Conservation (phyloP, 2,888 invertebrate species). For the Deilephila porcellus region DNA sequence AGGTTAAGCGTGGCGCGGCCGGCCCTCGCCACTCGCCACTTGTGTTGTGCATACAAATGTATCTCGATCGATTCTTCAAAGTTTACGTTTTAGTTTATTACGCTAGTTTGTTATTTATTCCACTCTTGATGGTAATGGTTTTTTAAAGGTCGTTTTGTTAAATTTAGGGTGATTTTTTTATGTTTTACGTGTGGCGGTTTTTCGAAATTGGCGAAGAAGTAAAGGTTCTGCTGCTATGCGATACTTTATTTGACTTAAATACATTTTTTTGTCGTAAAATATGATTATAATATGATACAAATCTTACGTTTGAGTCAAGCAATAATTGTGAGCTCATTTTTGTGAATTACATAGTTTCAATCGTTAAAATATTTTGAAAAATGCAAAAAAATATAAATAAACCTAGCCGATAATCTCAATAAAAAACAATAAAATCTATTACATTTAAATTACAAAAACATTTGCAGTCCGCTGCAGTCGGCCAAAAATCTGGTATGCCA, state of each 20-base stretch:
- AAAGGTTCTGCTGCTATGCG: no score
- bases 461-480: constrained; percentile 16
- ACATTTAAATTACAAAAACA: constrained; percentile 4
- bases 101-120: constrained; percentile 5
- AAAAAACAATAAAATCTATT: neutral
- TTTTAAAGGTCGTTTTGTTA: neutral
- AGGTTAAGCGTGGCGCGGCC: constrained; percentile 12
- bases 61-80: constrained; percentile 32
- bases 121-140: neutral
- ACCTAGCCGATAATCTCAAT: no score
- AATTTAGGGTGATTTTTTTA: neutral
- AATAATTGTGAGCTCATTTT: no score
- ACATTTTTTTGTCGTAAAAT: no score
- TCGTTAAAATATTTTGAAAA: neutral
- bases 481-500: constrained; percentile 37
- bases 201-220: neutral
- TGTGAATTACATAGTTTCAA: no score
- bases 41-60: constrained; percentile 32
- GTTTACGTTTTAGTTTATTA: constrained; percentile 29
- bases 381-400: neutral
- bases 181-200: neutral
- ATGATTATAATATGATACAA: no score
- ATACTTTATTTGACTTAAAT: no score
- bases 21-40: constrained; percentile 22
- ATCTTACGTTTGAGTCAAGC: no score